Evolutionary conservation across 1,140 invertebrate species (phyloP).

Genomic region (Aplysia californica): DNA sequence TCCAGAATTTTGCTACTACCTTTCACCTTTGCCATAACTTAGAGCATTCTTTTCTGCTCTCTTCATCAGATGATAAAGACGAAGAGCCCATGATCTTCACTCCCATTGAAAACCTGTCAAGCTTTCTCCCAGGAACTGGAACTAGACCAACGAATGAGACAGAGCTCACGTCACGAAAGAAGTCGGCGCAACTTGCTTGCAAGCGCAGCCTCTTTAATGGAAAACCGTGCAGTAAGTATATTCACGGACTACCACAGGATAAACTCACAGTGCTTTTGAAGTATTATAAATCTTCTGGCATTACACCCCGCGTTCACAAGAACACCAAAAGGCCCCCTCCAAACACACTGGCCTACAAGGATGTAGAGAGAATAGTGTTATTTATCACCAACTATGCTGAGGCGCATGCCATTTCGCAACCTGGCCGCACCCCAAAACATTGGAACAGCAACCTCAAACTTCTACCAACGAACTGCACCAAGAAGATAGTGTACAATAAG

Average conservation of each 20-base stretch:
- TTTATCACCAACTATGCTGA: not conserved
- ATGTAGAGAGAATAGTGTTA: not conserved
- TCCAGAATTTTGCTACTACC: no score
- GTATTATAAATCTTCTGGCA: not conserved
- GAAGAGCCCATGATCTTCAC: no score
- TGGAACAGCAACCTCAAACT: not conserved
- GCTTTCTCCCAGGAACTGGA: no score
- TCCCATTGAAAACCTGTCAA: no score
- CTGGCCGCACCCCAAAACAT: not conserved
- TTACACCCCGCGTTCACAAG: not conserved
- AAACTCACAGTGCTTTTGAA: not conserved
- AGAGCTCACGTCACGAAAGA: no score
- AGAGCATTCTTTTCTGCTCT: no score
- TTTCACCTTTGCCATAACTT: no score
- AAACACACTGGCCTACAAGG: not conserved
- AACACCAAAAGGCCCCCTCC: not conserved
- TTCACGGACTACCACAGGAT: no score
- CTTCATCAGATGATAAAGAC: no score
- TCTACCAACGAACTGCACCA: not conserved
- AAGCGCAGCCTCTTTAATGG: not conserved
- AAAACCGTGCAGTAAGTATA: not conserved
- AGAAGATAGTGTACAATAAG: no score
- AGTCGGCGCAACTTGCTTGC: no score
- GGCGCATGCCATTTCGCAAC: not conserved
- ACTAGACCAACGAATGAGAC: no score